Base-by-base conservation (phyloP, 1,140 invertebrate species). In the Sipha flava region DNA sequence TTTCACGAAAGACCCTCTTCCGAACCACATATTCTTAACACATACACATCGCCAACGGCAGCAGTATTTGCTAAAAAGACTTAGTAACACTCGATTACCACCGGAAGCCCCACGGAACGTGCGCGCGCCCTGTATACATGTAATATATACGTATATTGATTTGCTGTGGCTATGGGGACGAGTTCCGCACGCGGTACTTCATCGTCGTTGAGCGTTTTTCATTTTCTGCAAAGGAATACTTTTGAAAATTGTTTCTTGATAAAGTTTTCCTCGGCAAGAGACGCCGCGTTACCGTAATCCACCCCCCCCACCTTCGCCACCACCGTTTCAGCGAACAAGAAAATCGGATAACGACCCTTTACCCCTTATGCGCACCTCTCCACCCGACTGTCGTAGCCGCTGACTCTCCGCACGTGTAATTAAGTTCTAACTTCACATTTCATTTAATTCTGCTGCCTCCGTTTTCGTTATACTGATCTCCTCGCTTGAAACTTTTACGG, bases 351-450 rank as follows among this genome's bases (percentile, higher is more conserved):
- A 77, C 73, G 73, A 77, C 73, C 72, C 72, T 54, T 54, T 34
- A 37, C 16, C 49, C 73, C 52, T 16, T n/a, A 10, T 40, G 26
- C 23, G 14, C 21, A 2, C 43, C n/a, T 16, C 16, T 21, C 12
- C 40, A 7, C 0, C 18, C 62, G 37, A 62, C 16, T 6, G n/a
- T 66, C 16, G n/a, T 34, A 6, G 2, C 9, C 26, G 26, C 54
- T 12, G 1, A 16, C 66, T 29, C 23, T 43, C 23, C 52, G 52
- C 52, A 57, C 31, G 73, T 59, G 73, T 77, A 77, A 77, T 77
- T 59, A 77, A 77, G 73, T 77, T 57, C 49, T 77, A 77, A 77
- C 73, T 77, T 77, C 73, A 77, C 73, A 57, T 77, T 77, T 57
- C 73, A 77, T 77, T 77, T 77, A 57, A 77, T 77, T 52, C 49